phyloP scores from a whole-genome alignment of 1,140 invertebrate species.

The Euborellia annulipes region DNA sequence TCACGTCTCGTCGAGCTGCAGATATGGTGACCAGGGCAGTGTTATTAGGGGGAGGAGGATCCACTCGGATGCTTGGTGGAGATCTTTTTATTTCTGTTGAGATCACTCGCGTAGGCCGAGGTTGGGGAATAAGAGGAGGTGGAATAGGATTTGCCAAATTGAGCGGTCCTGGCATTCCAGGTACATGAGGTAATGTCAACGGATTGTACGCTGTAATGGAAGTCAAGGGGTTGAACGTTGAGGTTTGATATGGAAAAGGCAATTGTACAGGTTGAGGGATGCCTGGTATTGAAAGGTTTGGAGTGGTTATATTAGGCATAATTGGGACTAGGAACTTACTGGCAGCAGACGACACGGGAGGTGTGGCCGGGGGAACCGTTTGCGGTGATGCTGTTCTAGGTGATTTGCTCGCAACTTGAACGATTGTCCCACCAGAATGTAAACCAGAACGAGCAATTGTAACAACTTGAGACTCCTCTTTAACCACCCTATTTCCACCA shows the following conservation, averaged over 20 bases:
- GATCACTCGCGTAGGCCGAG: too few species aligned
- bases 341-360: slow-evolving; percentile 1
- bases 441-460: slow-evolving; percentile 51
- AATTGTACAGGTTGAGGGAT: slow-evolving; percentile 22
- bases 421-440: slow-evolving; percentile 54
- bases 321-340: slow-evolving; percentile 28
- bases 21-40: too few species aligned
- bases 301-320: slow-evolving; percentile 37
- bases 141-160: slow-evolving; percentile 13
- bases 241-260: slow-evolving; percentile 24
- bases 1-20: too few species aligned
- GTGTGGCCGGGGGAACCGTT: neutral
- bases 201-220: slow-evolving; percentile 55
- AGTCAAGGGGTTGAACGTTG: slow-evolving; percentile 28
- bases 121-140: too few species aligned
- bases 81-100: too few species aligned
- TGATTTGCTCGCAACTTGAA: slow-evolving; percentile 24
- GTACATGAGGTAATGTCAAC: slow-evolving; percentile 45
- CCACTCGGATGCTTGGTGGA: too few species aligned
- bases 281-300: slow-evolving; percentile 33
- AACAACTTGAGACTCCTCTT: slow-evolving; percentile 14
- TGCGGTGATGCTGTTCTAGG: neutral
- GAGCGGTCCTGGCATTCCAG: slow-evolving; percentile 70
- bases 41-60: too few species aligned
- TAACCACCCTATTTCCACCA: too few species aligned